Percentiles rank a stretch among this genome's conserved stretches.
Conservation (phyloP, 2,888 invertebrate genomes). For the Agrotis exclamationis region DNA sequence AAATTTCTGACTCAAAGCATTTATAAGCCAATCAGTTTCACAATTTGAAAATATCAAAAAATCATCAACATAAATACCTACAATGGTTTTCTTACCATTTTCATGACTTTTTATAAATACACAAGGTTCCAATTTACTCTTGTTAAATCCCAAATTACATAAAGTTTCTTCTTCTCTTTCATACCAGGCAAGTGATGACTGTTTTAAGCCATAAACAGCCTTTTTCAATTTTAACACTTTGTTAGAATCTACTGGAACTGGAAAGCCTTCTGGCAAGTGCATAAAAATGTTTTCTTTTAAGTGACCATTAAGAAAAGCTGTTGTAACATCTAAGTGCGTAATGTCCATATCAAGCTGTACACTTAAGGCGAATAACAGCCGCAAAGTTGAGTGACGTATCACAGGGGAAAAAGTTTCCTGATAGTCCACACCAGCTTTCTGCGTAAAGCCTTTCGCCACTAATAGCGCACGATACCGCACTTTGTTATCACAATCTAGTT, state of each 20-base stretch:
- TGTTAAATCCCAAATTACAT: not conserved
- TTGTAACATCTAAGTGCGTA: conserved; percentile 27
- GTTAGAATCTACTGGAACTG: not conserved
- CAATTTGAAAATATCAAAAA: conserved; percentile 44
- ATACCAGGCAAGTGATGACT: conserved; percentile 12
- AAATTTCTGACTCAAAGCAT: too few species aligned
- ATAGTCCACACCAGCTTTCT: not conserved
- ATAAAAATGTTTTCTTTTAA: conserved; percentile 19
- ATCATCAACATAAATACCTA: conserved; percentile 41
- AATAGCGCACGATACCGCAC: not conserved
- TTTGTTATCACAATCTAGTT: not conserved
- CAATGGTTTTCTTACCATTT: not conserved
- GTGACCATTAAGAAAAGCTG: conserved; percentile 38
- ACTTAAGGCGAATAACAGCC: not conserved
- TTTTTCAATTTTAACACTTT: conserved; percentile 26
- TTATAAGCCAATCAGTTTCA: too few species aligned
- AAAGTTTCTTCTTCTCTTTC: too few species aligned
- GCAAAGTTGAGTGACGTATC: not conserved
- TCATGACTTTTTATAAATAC: conserved; percentile 20
- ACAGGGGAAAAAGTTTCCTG: not conserved
- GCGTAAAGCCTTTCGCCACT: not conserved
- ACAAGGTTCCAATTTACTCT: conserved; percentile 41
- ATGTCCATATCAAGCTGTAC: conserved; percentile 5
- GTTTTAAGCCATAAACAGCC: conserved; percentile 46
- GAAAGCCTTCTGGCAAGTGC: conserved; percentile 10